Percentiles rank a stretch among this genome's conserved stretches.
Conservation (phyloP, 2,888 invertebrate species). For the Criorhina ranunculi region DNA sequence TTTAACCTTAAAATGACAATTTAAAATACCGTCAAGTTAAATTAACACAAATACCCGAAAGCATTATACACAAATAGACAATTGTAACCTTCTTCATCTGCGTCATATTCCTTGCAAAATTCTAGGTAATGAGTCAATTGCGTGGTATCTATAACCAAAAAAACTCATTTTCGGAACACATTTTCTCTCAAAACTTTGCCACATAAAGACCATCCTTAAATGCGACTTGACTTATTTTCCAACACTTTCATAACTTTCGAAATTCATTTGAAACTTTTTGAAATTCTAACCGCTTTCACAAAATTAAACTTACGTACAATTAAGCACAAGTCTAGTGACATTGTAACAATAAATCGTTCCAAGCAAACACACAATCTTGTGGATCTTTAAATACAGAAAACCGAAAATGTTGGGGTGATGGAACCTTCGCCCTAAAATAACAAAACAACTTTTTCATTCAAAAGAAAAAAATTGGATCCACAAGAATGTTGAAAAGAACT, state of each 20-base stretch:
- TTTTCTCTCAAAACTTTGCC: constrained; percentile 2
- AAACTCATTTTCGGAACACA: not conserved
- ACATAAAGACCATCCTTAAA: constrained; percentile 4
- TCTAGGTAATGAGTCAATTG: too few relatives aligned
- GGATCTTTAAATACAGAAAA: constrained; percentile 16
- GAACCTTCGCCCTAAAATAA: constrained; percentile 38
- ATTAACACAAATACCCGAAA: too few relatives aligned
- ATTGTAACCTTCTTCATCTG: too few relatives aligned
- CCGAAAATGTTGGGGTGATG: not conserved
- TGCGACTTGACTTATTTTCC: too few relatives aligned
- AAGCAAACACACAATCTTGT: constrained; percentile 14
- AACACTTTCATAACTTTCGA: not conserved
- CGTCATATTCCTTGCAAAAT: too few relatives aligned
- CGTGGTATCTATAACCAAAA: too few relatives aligned
- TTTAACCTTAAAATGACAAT: too few relatives aligned
- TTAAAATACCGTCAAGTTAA: too few relatives aligned
- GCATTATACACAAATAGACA: too few relatives aligned
- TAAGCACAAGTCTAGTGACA: not conserved
- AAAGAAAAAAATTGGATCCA: not conserved
- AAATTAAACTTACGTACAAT: constrained; percentile 5
- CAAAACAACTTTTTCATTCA: constrained; percentile 38
- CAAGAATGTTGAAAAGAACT: not conserved
- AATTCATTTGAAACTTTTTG: constrained; percentile 23
- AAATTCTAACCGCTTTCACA: constrained; percentile 5
- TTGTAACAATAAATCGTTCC: constrained; percentile 2